Base-by-base conservation (phyloP, 1,140 invertebrate genomes). In the Xylocopa sonorina region DNA sequence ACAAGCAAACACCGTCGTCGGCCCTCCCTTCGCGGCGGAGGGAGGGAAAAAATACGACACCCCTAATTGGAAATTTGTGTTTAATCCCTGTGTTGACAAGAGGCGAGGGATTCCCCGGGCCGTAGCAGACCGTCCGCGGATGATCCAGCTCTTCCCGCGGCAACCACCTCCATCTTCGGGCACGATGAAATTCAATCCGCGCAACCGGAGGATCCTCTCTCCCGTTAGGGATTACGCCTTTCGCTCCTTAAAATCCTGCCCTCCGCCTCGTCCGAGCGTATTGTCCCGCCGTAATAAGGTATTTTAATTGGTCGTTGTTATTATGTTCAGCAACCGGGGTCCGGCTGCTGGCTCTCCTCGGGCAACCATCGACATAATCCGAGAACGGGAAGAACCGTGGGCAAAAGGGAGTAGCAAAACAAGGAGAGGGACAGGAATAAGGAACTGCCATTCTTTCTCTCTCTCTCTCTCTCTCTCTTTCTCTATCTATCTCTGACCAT, bases 271-370 rank as follows among this genome's bases (percentile, higher is more conserved):
- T n/a, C 43, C 46, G 46, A n/a, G 60, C 72, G 83, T 85, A 89
- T 89, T 88, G 88, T 90, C 85, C 81, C 78, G 79, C 80, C 78
- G 79, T 91, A 91, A 89, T 89, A 90, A 90, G 89, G 90, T 89
- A 91, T 91, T 91, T 91, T 89, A 91, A 91, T 91, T 91, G 88
- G 87, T 85, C 58, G 80, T 83, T 83, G 84, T 90, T 84, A 85
- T 85, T 85, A 85, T 64, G 71, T 85, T 76, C 71, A 84, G 66
- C 72, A 69, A 64, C 63, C 73, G 60, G n/a, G n/a, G 72, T 34
- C 48, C 55, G 72, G 57, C 41, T 75, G 51, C 72, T 76, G 46
- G 51, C 71, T 38, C 63, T 63, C 69, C 60, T 68, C 78, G 29
- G 32, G 34, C 34, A 24, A 62, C 58, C 78, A 55, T 80, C 72